A percentile compares a stretch with the other conserved stretches of the same genome.
These are phyloP conservation scores for Parotia lawesii DNA, from an alignment of 2,113 vertebrate species.

Conservation along the genomic window DNA sequence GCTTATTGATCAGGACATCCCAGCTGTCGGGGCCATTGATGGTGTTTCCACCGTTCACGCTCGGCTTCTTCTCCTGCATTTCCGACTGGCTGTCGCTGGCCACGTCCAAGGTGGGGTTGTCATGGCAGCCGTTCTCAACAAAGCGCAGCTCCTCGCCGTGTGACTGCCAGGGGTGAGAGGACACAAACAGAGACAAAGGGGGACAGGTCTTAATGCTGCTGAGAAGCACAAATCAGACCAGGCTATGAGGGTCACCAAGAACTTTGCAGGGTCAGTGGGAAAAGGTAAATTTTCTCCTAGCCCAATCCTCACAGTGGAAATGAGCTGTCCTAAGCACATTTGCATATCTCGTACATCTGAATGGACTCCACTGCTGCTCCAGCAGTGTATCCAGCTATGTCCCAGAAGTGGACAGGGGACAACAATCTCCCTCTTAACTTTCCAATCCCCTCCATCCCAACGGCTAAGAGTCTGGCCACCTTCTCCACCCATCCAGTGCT, in stretches of 20 bases:
- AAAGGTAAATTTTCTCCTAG: not conserved
- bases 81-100: constrained; percentile 89
- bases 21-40: constrained; percentile 80
- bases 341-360: not conserved
- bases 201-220: not conserved
- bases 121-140: constrained; percentile 96
- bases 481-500: not conserved
- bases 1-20: constrained; percentile 90
- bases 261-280: not conserved
- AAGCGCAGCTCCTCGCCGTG: constrained; percentile 91
- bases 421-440: not conserved
- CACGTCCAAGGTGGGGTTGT: constrained; percentile 97
- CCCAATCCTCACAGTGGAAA: not conserved
- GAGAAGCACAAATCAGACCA: not conserved
- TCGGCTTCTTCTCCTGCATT: constrained; percentile 90
- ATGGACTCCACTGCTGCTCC: not conserved
- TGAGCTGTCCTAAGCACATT: not conserved
- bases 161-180: constrained; percentile 62
- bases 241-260: not conserved
- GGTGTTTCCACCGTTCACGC: constrained; percentile 83
- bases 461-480: not conserved
- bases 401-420: not conserved
- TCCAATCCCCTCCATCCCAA: not conserved
- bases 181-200: not conserved
- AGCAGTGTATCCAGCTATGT: not conserved